phyloP scores from a whole-genome alignment of 1,140 invertebrate species.

The Drosophila ogumai region DNA sequence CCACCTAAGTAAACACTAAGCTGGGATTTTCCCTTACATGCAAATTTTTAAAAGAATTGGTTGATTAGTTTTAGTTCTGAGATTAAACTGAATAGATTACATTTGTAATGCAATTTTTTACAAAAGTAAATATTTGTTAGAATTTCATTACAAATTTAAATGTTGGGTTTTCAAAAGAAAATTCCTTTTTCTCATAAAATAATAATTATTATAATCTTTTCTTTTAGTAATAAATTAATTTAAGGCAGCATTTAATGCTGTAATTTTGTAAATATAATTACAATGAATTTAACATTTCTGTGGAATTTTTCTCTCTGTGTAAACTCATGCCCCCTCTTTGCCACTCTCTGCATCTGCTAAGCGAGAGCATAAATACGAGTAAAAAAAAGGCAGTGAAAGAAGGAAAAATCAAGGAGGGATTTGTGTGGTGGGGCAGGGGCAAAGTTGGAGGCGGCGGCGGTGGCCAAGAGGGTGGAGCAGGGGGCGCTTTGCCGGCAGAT shows the following conservation, averaged over 20 bases:
- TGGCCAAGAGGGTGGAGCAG: constrained; percentile 10
- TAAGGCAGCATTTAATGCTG: too few relatives aligned
- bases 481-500: constrained; percentile 62
- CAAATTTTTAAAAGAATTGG: too few relatives aligned
- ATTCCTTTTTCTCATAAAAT: too few relatives aligned
- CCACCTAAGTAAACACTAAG: too few relatives aligned
- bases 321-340: constrained; percentile 16
- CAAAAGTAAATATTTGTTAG: too few relatives aligned
- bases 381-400: constrained; percentile 67
- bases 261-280: not conserved
- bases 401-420: constrained; percentile 76
- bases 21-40: too few relatives aligned
- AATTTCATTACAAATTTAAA: too few relatives aligned
- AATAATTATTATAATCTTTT: not conserved
- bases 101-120: too few relatives aligned
- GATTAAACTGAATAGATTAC: too few relatives aligned
- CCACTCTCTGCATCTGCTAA: constrained; percentile 28
- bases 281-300: fast-evolving
- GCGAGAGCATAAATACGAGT: constrained; percentile 59
- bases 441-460: constrained; percentile 4
- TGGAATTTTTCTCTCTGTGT: not conserved
- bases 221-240: not conserved
- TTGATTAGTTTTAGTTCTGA: too few relatives aligned
- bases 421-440: constrained; percentile 25
- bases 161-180: too few relatives aligned